phyloP scores from a whole-genome alignment of 2,113 vertebrate genomes.

The Cricetomys ansorgei region DNA sequence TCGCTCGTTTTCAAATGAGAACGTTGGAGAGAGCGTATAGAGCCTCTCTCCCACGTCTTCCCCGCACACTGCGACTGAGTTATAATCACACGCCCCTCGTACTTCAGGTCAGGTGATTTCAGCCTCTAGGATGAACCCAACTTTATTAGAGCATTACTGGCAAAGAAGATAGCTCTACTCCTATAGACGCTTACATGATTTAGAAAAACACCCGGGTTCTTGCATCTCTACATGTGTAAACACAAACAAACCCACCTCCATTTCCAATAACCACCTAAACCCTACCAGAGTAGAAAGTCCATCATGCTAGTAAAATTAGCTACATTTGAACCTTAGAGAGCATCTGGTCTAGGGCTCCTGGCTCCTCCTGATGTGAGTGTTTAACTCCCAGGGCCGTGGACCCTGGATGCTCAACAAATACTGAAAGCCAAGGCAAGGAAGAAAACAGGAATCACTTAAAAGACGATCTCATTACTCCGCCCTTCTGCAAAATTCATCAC shows the following conservation, averaged over 20 bases:
- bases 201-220: neutral
- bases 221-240: neutral
- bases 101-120: neutral
- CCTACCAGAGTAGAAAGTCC: neutral
- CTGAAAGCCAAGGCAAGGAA: neutral
- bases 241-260: neutral
- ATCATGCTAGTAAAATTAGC: neutral
- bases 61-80: neutral
- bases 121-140: neutral
- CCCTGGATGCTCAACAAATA: neutral
- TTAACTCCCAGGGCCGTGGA: neutral
- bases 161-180: neutral
- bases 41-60: neutral
- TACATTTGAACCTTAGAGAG: neutral
- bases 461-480: neutral
- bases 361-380: neutral
- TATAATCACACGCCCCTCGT: neutral
- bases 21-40: neutral
- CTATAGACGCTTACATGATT: neutral
- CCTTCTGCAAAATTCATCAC: neutral
- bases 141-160: neutral
- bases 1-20: neutral
- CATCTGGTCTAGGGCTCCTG: neutral
- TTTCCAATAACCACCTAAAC: constrained; percentile 21
- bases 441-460: neutral